Evolutionary conservation across 2,797 vertebrate genomes (phyloP).

Genomic region (Lutjanus campechanus): DNA sequence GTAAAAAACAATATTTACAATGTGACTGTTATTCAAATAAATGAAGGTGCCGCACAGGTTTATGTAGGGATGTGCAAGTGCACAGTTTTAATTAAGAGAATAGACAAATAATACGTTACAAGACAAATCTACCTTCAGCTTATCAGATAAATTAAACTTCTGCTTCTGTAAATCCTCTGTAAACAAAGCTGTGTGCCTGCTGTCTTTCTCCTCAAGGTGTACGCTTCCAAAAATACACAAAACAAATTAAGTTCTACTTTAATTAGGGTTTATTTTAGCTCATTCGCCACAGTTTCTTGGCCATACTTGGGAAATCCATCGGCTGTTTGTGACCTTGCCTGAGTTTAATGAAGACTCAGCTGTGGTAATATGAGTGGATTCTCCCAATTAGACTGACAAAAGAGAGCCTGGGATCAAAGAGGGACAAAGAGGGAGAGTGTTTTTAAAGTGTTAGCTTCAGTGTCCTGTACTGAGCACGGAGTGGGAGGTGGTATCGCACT

Average conservation of each 20-base stretch:
- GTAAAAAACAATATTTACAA: too few relatives aligned
- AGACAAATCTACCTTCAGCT: background rate
- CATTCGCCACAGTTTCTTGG: background rate
- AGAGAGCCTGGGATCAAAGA: background rate
- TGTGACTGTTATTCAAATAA: too few relatives aligned
- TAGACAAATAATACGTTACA: background rate
- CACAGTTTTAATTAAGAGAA: too few relatives aligned
- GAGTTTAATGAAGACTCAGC: background rate
- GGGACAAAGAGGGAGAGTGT: background rate
- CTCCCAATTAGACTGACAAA: background rate
- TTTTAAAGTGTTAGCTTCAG: background rate
- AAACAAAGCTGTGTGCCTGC: constrained; percentile 23
- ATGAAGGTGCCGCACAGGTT: too few relatives aligned
- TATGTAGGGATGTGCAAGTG: too few relatives aligned
- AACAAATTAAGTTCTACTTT: background rate
- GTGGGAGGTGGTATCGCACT: background rate
- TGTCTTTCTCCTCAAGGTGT: background rate
- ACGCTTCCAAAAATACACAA: background rate
- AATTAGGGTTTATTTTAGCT: background rate
- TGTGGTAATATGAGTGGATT: background rate
- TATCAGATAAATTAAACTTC: constrained; percentile 14
- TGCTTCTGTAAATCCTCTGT: constrained; percentile 6
- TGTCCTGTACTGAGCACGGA: background rate
- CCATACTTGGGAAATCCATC: background rate
- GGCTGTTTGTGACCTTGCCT: background rate